A percentile compares a stretch with the other conserved stretches of the same genome.
phyloP scores from a whole-genome alignment of 2,888 invertebrate species.

The Monopis laevigella region DNA sequence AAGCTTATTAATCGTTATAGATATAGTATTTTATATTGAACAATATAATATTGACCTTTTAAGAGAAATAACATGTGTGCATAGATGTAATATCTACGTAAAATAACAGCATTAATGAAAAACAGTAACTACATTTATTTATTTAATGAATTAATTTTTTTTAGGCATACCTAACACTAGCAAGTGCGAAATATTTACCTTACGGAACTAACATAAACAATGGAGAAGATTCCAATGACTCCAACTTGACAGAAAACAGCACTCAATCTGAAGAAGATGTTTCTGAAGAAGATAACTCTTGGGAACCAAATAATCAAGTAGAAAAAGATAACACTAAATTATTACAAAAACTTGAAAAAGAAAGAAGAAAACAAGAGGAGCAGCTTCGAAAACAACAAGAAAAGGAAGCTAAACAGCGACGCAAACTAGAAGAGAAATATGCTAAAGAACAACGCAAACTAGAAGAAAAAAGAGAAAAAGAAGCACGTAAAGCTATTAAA shows the following conservation, averaged over 20 bases:
- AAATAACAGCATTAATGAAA: no score
- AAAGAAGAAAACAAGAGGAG: slow-evolving; percentile 23
- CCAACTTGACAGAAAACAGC: slow-evolving; percentile 20
- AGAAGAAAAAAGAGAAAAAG: slow-evolving; percentile 19
- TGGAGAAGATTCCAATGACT: slow-evolving; percentile 35
- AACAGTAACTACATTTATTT: no score
- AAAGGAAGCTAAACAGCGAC: slow-evolving; percentile 18
- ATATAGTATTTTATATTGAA: no score
- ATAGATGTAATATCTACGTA: no score
- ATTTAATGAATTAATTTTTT: slow-evolving; percentile 25
- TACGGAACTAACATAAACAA: slow-evolving; percentile 36
- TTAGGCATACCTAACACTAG: slow-evolving; percentile 40
- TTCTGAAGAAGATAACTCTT: slow-evolving; percentile 21
- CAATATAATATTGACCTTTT: no score
- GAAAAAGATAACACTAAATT: slow-evolving; percentile 30
- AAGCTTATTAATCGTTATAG: no score
- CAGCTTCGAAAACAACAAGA: slow-evolving; percentile 26
- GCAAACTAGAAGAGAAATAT: slow-evolving; percentile 19
- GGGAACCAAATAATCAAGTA: slow-evolving; percentile 24
- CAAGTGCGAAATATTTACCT: slow-evolving; percentile 53
- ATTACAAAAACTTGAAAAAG: slow-evolving; percentile 25
- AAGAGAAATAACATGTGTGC: no score
- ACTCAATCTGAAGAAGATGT: slow-evolving; percentile 19
- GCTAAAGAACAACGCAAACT: slow-evolving; percentile 18
- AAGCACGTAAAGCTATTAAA: slow-evolving; percentile 19